A percentile compares a stretch with the other conserved stretches of the same genome.
Conservation (phyloP, 2,797 vertebrate genomes). For the Macrochelys suwanniensis region DNA sequence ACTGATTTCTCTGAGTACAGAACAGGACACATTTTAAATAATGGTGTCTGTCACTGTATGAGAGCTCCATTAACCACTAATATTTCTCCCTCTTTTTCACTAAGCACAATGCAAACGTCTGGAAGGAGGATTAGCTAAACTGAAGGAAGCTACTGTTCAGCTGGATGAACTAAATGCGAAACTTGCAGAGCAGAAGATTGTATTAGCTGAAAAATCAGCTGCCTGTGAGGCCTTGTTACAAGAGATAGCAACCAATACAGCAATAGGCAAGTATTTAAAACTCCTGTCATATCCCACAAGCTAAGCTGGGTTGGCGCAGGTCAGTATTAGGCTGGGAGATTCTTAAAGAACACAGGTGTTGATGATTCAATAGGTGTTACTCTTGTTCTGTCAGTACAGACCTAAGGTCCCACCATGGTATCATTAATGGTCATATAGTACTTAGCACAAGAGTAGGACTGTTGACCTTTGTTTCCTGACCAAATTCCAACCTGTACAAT, state of each 20-base stretch:
- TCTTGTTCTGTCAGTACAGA: not conserved
- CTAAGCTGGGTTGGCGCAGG: not conserved
- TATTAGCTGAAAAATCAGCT: slow-evolving; percentile 91
- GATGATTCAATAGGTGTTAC: not conserved
- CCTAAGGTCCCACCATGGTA: not conserved
- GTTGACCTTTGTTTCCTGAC: not conserved
- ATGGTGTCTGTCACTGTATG: not conserved
- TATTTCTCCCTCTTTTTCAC: not conserved
- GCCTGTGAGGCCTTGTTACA: slow-evolving; percentile 90
- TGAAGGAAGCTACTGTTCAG: slow-evolving; percentile 92
- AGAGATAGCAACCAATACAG: slow-evolving; percentile 90
- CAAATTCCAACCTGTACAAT: not conserved
- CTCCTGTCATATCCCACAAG: not conserved
- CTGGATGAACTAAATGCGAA: slow-evolving; percentile 92
- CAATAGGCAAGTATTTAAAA: slow-evolving; percentile 82
- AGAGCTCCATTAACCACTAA: not conserved
- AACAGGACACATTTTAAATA: not conserved
- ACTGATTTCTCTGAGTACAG: not conserved
- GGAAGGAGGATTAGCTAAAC: slow-evolving; percentile 93
- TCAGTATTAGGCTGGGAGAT: not conserved
- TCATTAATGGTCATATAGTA: not conserved
- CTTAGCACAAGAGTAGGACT: not conserved
- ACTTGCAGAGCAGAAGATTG: slow-evolving; percentile 93
- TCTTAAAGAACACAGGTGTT: not conserved
- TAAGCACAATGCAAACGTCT: slow-evolving; percentile 92